Evolutionary conservation across 2,888 invertebrate species (phyloP), one percentile per base, ranked within the genome.

Genomic region (Parnassius glacialis): DNA sequence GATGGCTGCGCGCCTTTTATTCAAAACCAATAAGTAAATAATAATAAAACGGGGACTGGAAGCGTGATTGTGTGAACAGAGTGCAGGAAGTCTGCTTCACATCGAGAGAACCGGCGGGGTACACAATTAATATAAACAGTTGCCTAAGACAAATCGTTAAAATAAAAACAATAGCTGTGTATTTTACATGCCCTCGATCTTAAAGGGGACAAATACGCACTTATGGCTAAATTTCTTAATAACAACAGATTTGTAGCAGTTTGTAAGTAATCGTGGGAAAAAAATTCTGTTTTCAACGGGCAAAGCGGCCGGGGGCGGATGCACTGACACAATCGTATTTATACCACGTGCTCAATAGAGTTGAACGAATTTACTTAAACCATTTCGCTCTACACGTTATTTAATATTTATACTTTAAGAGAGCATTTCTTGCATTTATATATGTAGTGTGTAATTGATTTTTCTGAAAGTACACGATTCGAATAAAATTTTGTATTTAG

Each of bases 1-100:
- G 85, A 87, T 85, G 84, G 81, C 85, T 77, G 85, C 83, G 79
- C 79, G 83, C 85, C 80, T 58, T 84, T 79, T 83, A 87, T 84
- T 81, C 83, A 86, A 85, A 86, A 87, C 85, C 86, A 84, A 88
- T 87, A 87, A 85, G 81, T 84, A 86, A 85, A 86, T 87, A 88
- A 87, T 87, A 88, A 86, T 86, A 85, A 81, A 82, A 83, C 78
- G 78, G 85, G 87, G 84, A 80, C 78, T 74, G 75, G 74, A 77
- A 79, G 74, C 79, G 81, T 83, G 84, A 84, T 84, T 87, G 86
- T 86, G 85, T 83, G 86, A 87, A 87, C 79, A 73, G 77, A 79
- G 78, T 78, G 82, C 87, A 87, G 87, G 87, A 88, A 89, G 84
- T 87, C 76, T 80, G 83, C 81, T 79, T 79, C 74, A 78, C 73